Base-by-base conservation (phyloP, 2,888 invertebrate species). In the Desoria tigrina region DNA sequence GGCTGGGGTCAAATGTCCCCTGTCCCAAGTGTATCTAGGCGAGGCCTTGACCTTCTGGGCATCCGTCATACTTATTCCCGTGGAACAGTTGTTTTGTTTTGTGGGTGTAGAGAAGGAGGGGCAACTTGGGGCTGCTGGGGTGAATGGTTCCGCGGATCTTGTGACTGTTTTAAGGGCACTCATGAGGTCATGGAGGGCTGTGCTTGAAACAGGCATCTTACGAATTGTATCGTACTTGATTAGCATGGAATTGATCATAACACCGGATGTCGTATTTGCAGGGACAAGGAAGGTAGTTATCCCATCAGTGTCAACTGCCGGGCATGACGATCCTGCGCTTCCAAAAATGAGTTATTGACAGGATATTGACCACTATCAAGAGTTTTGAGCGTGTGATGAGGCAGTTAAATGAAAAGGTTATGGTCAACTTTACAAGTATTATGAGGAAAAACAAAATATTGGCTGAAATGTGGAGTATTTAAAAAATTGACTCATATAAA, bases 1-100 rank as follows among this genome's bases (percentile, higher is more conserved):
- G 1, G 64, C 71, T 1, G 73, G 73, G 11, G 67, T 67, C 58
- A 73, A 45, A 37, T 73, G 73, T 21, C 73, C 73, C 21, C 73
- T 37, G 32, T 73, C 73, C 62, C 65, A 72, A 16, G 66, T 66
- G 45, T 62, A 65, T 24, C 66, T 61, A 0, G 56, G 9, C 16
- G 45, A 49, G 0, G 64, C 56, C 28, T 62, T 70, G 9, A 39
- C 39, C 45, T 61, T 70, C 28, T 72, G 72, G 1, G 18, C 55
- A 16, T 21, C n/a, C 11, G 72, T 65, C 55, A 72, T 58, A 4
- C 61, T 59, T 14, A 53, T 45, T 11, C 62, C 58, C 32, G 23
- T 57, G 9, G 62, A 24, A 37, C 62, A 66, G 28, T 59, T 57
- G 16, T 63, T 53, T 24, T 51, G 51, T 6, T 4, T 6, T 26